A percentile compares a stretch with the other conserved stretches of the same genome.
Evolutionary conservation across 2,113 vertebrate genomes (phyloP).

Genomic region (Scartelaos histophorus): DNA sequence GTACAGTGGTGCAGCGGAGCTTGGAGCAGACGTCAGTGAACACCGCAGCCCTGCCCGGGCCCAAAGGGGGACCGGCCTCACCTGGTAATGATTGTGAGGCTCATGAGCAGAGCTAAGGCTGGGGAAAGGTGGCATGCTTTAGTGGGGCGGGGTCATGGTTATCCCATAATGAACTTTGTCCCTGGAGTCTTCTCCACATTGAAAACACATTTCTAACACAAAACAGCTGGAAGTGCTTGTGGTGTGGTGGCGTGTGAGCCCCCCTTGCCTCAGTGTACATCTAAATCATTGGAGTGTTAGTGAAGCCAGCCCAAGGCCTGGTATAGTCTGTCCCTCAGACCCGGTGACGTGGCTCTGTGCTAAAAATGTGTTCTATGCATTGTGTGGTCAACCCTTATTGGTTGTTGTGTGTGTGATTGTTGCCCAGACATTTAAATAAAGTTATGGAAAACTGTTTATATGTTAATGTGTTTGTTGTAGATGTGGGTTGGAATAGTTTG

Average conservation of each 20-base stretch:
- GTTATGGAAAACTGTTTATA: slow-evolving; percentile 23
- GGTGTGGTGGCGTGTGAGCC: slow-evolving; percentile 19
- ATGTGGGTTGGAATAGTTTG: too few species aligned
- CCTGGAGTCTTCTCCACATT: slow-evolving; percentile 38
- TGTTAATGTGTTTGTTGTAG: background rate
- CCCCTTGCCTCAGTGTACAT: slow-evolving; percentile 7
- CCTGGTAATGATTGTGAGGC: slow-evolving; percentile 51
- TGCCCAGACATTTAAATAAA: slow-evolving; percentile 65
- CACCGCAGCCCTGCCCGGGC: slow-evolving; percentile 28
- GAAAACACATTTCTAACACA: slow-evolving; percentile 47
- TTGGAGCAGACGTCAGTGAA: slow-evolving; percentile 32
- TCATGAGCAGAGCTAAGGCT: slow-evolving; percentile 8
- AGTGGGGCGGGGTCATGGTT: slow-evolving; percentile 14
- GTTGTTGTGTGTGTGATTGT: slow-evolving; percentile 36
- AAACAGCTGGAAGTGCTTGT: slow-evolving; percentile 58
- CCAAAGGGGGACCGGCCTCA: slow-evolving; percentile 23
- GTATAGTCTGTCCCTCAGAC: slow-evolving; percentile 30
- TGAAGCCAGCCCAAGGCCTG: slow-evolving; percentile 19
- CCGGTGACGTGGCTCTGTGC: slow-evolving; percentile 25
- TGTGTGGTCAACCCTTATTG: slow-evolving; percentile 22
- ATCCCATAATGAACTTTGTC: slow-evolving; percentile 35
- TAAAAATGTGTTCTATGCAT: slow-evolving; percentile 15
- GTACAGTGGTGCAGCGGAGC: slow-evolving; percentile 21
- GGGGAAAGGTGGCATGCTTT: slow-evolving; percentile 8
- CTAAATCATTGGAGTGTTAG: slow-evolving; percentile 39